These are phyloP conservation scores for Sisyra terminalis DNA, from an alignment of 2,888 invertebrate genomes.

Conservation along the genomic window DNA sequence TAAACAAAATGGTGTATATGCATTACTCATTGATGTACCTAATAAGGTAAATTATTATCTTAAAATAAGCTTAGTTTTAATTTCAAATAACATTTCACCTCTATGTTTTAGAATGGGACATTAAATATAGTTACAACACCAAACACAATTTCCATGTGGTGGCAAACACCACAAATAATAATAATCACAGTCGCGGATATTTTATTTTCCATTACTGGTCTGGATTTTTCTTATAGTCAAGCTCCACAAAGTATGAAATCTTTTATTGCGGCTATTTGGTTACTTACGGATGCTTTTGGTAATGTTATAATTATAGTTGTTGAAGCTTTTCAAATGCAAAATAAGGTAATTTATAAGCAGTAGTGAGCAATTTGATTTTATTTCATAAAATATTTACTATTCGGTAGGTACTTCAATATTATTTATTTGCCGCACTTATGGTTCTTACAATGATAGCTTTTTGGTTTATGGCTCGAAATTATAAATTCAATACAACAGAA, in stretches of 20 bases:
- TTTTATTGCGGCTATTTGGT: constrained; percentile 80
- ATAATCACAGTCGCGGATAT: constrained; percentile 87
- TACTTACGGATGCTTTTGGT: constrained; percentile 84
- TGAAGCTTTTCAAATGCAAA: constrained; percentile 18
- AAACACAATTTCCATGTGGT: constrained; percentile 49
- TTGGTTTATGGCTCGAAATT: constrained; percentile 59
- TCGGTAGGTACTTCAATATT: constrained; percentile 78
- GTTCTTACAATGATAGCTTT: constrained; percentile 67
- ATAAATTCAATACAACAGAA: constrained; percentile 42
- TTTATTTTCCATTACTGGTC: constrained; percentile 89
- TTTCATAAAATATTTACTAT: no score
- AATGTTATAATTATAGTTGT: constrained; percentile 85
- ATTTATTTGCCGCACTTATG: constrained; percentile 79
- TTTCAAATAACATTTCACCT: no score
- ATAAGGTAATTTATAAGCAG: no score
- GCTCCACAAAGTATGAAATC: constrained; percentile 90
- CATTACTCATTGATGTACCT: no score
- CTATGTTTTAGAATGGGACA: no score
- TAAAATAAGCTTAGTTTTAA: no score
- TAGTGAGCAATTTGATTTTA: no score
- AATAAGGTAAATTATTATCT: no score
- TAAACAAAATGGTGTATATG: no score
- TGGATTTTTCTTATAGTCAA: constrained; percentile 92
- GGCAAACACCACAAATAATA: constrained; percentile 84
- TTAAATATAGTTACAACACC: neutral